Evolutionary conservation across 1,140 invertebrate species (phyloP).

Genomic region (Bombus waltoni): DNA sequence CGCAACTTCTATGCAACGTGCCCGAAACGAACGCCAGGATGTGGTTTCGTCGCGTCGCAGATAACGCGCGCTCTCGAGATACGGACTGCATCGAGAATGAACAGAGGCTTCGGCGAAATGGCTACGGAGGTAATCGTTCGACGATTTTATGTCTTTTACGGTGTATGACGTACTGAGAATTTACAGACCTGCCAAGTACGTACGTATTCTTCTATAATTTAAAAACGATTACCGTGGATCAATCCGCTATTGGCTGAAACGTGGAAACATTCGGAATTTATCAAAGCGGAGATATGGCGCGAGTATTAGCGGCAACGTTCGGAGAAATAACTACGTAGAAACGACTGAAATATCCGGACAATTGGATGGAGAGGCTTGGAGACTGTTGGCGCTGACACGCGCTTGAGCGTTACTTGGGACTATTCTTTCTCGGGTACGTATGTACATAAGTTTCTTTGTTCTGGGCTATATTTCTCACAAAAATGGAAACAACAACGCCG

Average conservation of each 20-base stretch:
- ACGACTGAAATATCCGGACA: neutral
- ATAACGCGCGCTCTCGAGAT: neutral
- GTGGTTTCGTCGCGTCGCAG: neutral
- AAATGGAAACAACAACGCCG: constrained; percentile 27
- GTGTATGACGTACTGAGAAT: neutral
- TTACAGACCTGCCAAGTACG: neutral
- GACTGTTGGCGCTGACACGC: no score
- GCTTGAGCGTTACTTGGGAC: neutral
- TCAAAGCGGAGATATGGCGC: neutral
- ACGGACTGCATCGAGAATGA: neutral
- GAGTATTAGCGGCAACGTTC: neutral
- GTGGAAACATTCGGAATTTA: neutral
- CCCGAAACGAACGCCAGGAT: neutral
- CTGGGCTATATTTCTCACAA: constrained; percentile 19
- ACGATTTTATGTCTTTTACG: neutral
- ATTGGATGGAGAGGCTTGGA: neutral
- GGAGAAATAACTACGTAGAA: no score
- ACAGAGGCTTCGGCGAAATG: neutral
- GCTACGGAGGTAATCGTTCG: neutral
- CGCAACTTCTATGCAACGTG: neutral
- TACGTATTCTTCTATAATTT: neutral
- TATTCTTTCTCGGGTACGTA: neutral
- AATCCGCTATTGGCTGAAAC: neutral
- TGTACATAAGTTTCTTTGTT: neutral
- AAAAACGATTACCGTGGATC: neutral